Base-by-base conservation (phyloP, 2,113 vertebrate genomes). In the Trogon melanurus region DNA sequence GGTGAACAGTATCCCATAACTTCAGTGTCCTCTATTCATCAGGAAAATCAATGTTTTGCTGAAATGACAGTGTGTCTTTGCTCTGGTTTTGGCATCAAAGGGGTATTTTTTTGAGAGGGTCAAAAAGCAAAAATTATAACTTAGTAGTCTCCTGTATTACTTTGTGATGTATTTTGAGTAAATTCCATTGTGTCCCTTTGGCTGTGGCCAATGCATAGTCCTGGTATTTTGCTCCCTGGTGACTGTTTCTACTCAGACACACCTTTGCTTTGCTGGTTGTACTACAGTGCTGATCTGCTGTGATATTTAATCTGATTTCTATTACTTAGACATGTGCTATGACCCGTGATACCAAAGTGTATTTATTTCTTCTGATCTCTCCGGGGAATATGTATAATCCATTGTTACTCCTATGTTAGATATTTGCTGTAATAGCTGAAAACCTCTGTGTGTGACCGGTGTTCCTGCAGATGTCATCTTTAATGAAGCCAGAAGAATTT, bases 341-440 rank as follows among this genome's bases (percentile, higher is more conserved):
- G 85, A 79, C 89, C 78, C 6, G 0, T 93, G 90, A 87, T 48
- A 87, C 47, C 16, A 18, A 88, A 75, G 58, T 86, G 44, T 95
- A 92, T 96, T 96, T 96, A 92, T 93, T 93, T 64, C 86, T 80
- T 84, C n/a, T 16, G 84, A 72, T 96, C 85, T 96, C 88, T 36
- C 16, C 44, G 32, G 76, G 97, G 80, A 92, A 78, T 16, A 30
- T 15, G 10, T 64, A 50, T 96, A 95, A 97, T 92, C 95, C 92
- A 79, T 90, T 95, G 91, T 94, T 94, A 94, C 58, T 93, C 64
- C 70, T 45, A 18, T 34, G 65, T 41, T 27, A 74, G 70, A 47
- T 88, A 45, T 76, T 79, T 88, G 62, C 51, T 79, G 50, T 86
- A 95, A 84, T 25, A 92, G 73, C 90, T 87, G 72, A 81, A 88